These are phyloP conservation scores for Protula sp. DNA, from an alignment of 2,888 invertebrate species.

Conservation along the genomic window DNA sequence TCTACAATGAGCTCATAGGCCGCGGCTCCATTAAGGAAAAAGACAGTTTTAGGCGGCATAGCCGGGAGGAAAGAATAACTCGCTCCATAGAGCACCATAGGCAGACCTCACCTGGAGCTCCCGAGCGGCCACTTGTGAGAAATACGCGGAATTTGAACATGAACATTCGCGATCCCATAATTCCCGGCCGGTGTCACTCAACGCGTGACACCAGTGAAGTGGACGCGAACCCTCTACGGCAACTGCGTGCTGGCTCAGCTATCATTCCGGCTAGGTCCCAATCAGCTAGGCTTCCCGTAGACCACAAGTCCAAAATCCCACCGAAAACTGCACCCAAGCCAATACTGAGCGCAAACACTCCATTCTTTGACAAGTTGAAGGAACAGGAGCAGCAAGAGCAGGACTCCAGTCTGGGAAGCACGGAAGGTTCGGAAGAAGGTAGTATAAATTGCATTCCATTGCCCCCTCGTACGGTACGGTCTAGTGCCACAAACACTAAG, in stretches of 20 bases:
- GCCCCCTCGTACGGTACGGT: neutral
- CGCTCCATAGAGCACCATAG: neutral
- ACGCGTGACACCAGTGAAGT: constrained; percentile 35
- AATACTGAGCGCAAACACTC: constrained; percentile 12
- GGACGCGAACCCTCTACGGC: constrained; percentile 63
- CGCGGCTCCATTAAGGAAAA: constrained; percentile 50
- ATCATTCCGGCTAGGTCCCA: constrained; percentile 1
- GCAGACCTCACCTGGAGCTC: neutral
- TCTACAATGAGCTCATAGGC: constrained; percentile 88
- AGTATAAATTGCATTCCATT: neutral
- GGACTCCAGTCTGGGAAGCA: neutral
- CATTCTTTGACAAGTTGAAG: constrained; percentile 21
- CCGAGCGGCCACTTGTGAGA: neutral
- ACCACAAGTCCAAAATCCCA: constrained; percentile 9
- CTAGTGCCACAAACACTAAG: neutral
- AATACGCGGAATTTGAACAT: neutral
- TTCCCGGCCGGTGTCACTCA: constrained; percentile 10
- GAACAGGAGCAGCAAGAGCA: constrained; percentile 15
- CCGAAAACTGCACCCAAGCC: neutral
- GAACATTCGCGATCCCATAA: constrained; percentile 8
- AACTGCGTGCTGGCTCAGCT: constrained; percentile 56
- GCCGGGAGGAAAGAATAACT: neutral
- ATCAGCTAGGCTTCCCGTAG: too few species aligned
- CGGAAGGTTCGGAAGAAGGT: neutral
- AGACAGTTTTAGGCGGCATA: neutral